These are phyloP conservation scores for Hippocampus kuda DNA, from an alignment of 2,797 vertebrate genomes.

Conservation along the genomic window DNA sequence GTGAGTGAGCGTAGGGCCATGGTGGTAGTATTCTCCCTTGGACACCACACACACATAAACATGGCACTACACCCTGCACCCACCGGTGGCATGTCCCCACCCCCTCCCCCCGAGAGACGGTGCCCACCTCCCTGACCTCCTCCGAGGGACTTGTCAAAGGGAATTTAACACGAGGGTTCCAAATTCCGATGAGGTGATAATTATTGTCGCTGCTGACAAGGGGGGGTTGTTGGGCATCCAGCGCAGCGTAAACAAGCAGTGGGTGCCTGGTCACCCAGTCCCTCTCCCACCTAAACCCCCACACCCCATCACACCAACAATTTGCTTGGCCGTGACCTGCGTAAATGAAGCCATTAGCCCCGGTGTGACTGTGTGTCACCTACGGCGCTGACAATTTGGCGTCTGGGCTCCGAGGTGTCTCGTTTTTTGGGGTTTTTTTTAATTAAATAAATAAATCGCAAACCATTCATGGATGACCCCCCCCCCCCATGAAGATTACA, in stretches of 20 bases:
- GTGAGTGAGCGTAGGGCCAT: background rate
- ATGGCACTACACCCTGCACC: conserved; percentile 40
- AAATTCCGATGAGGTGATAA: conserved; percentile 82
- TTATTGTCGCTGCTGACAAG: conserved; percentile 70
- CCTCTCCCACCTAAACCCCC: background rate
- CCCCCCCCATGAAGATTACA: no score
- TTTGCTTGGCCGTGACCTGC: conserved; percentile 50
- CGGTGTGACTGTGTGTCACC: conserved; percentile 53
- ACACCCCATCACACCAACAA: conserved; percentile 43
- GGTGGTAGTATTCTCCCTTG: conserved; percentile 23
- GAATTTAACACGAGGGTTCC: conserved; percentile 70
- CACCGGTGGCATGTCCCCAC: conserved; percentile 32
- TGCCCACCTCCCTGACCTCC: conserved; percentile 61
- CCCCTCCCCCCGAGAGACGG: conserved; percentile 44
- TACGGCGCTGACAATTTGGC: conserved; percentile 36
- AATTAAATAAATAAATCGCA: conserved; percentile 16
- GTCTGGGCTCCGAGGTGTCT: conserved; percentile 58
- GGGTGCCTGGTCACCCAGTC: conserved; percentile 27
- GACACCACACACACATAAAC: conserved; percentile 32
- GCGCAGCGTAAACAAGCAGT: conserved; percentile 66
- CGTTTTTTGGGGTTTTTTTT: conserved; percentile 8
- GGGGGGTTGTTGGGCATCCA: conserved; percentile 45
- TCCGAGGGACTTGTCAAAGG: conserved; percentile 69
- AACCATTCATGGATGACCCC: conserved; percentile 6
- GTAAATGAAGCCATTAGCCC: conserved; percentile 57